Evolutionary conservation across 2,113 vertebrate species (phyloP).

Genomic region (Sorex araneus): DNA sequence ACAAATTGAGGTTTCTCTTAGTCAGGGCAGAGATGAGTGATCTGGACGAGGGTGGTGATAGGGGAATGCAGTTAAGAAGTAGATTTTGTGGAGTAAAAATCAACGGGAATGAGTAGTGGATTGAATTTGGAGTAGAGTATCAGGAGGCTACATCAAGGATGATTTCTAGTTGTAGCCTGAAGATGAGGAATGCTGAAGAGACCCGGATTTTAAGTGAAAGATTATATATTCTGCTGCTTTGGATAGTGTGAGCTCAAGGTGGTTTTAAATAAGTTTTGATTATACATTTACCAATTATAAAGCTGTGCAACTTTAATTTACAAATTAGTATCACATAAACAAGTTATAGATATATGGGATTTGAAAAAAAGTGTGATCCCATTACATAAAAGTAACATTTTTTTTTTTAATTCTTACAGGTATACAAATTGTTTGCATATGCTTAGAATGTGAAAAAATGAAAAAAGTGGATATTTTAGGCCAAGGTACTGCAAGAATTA

Average conservation of each 20-base stretch:
- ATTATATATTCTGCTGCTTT: background rate
- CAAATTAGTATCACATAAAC: background rate
- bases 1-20: background rate
- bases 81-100: slow-evolving; percentile 12
- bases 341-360: background rate
- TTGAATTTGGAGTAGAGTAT: background rate
- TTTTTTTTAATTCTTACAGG: background rate
- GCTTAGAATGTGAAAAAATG: background rate
- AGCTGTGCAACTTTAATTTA: background rate
- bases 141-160: background rate
- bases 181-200: background rate
- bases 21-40: background rate
- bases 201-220: background rate
- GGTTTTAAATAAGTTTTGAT: background rate
- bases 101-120: background rate
- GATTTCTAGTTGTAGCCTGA: background rate
- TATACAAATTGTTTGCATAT: background rate
- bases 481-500: background rate
- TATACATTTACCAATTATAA: background rate
- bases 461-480: background rate
- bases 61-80: background rate
- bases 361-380: background rate
- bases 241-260: background rate
- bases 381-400: background rate
- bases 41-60: background rate